Evolutionary conservation across 92 coral and sea anemone species (phyloP), one percentile per base, ranked within the genome.

Genomic region (Epizoanthus rinbou): DNA sequence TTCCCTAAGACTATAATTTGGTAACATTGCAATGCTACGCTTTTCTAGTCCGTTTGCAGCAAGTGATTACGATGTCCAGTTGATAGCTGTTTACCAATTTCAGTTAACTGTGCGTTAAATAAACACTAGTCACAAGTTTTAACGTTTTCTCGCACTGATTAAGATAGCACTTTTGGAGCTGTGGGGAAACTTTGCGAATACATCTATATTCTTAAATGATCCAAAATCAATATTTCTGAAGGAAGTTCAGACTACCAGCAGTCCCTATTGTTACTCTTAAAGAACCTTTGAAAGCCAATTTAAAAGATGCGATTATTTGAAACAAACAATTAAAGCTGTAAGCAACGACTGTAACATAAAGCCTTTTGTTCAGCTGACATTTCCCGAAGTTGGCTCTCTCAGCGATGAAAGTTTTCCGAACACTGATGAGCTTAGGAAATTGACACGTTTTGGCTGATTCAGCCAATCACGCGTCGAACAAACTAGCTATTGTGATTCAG

Each of bases 111-210:
- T n/a, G n/a, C n/a, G n/a, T n/a, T n/a, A n/a, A n/a, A n/a, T n/a
- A n/a, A n/a, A n/a, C n/a, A n/a, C n/a, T n/a, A n/a, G n/a, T n/a
- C n/a, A n/a, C n/a, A n/a, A n/a, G n/a, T n/a, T n/a, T n/a, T n/a
- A n/a, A n/a, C n/a, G n/a, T n/a, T n/a, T n/a, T n/a, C n/a, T n/a
- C 64, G 64, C 64, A 58, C 64, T 58, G 64, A 58, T 1, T 58
- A 58, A 8, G 24, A 58, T 15, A 58, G 64, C 64, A 58, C 64
- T 58, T n/a, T n/a, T n/a, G n/a, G n/a, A n/a, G n/a, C n/a, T 58
- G 17, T 58, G 18, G 64, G 64, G 18, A 58, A 58, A 17, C 21
- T 14, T 58, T 58, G 0, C 17, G 64, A 58, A 58, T 14, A 0
- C 2, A 58, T 1, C 17, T 8, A n/a, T n/a, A n/a, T n/a, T n/a